These are phyloP conservation scores for Somateria mollissima DNA, from an alignment of 2,797 vertebrate genomes.

Conservation along the genomic window DNA sequence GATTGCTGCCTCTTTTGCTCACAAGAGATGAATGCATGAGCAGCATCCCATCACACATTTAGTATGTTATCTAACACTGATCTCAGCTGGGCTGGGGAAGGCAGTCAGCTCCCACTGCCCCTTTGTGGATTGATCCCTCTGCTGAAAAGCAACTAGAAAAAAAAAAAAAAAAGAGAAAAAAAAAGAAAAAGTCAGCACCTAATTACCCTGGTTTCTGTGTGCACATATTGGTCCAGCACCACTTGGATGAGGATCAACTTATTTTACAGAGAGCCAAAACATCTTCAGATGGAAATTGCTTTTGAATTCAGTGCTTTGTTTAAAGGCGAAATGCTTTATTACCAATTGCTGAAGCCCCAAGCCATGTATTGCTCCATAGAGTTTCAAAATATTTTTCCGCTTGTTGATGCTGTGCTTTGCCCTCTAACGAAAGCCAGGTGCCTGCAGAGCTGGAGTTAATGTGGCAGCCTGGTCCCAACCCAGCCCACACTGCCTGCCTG, in stretches of 20 bases:
- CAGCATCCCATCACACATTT: neutral
- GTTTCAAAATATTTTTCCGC: neutral
- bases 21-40: accelerated
- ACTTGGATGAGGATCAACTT: neutral
- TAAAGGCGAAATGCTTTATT: neutral
- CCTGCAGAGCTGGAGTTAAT: neutral
- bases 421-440: neutral
- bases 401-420: neutral
- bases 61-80: neutral
- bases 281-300: neutral
- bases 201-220: accelerated
- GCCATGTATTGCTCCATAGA: neutral
- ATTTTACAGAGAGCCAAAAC: neutral
- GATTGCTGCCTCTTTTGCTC: too few relatives aligned
- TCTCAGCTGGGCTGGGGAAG: neutral
- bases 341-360: neutral
- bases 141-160: neutral
- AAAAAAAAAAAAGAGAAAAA: neutral
- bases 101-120: neutral
- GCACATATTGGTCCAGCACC: accelerated
- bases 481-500: neutral
- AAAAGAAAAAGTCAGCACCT: neutral
- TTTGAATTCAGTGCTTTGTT: neutral
- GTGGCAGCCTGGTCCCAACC: neutral
- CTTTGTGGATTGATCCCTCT: neutral